Evolutionary conservation across 2,113 vertebrate genomes (phyloP), one percentile per base, ranked within the genome.

Genomic region (Gymnarchus niloticus): DNA sequence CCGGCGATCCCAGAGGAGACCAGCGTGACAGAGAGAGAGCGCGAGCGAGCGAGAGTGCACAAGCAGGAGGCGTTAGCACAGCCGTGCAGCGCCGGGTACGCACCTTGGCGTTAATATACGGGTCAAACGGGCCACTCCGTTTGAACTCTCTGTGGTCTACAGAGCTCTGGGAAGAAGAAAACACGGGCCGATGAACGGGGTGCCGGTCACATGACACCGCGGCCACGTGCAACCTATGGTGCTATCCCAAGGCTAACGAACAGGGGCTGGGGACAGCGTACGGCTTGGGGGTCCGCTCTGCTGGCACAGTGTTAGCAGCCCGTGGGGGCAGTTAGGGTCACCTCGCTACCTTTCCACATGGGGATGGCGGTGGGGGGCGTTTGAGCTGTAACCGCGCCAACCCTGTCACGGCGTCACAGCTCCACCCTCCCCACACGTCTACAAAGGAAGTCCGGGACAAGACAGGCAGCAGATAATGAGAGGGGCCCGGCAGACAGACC

Each of bases 71-170:
- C 46, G 14, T n/a, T n/a, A 86, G 90, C 87, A 73, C 89, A 88
- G 51, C 46, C 89, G 23, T 14, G 89, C 90, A 92, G 92, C 92
- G 90, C 91, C 88, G 92, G 92, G 96, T 99, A 99, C 98, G 98
- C 97, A 99, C 98, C 98, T 99, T 99, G 96, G 98, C 97, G 95
- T 99, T 99, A 97, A 99, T 97, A 99, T 99, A 99, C 93, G 97
- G 97, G 94, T 99, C 97, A 99, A 99, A 99, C 92, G 98, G 98
- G 96, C 98, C 98, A 95, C 98, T 97, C 96, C 98, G 98, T 98
- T 99, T 99, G 96, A 98, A 96, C 96, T 99, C 98, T 97, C 95
- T 98, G 96, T 95, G 95, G 92, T 97, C 97, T 97, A 98, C 96
- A 96, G 95, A 95, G 96, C 96, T 99, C 98, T 99, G 97, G 93